Base-by-base conservation (phyloP, 2,113 vertebrate genomes). In the Rhineura floridana region DNA sequence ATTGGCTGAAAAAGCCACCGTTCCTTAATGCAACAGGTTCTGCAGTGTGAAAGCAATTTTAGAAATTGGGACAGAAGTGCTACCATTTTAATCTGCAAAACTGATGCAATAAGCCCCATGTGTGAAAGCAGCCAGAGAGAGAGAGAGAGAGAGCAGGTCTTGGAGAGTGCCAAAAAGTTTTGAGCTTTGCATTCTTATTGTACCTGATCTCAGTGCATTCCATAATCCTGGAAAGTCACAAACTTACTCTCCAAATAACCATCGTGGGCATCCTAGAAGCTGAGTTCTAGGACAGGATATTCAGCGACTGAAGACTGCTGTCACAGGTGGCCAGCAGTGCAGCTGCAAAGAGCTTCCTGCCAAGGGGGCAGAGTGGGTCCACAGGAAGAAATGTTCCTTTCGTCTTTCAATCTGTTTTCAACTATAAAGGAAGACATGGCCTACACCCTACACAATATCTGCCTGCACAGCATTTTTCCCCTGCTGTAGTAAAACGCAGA, bases 231-330 rank as follows among this genome's bases (percentile, higher is more conserved):
- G 95, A 96, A 96, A 97, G 95, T 95, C 94, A 95, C 95, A 96
- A 59, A 92, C 89, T 94, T 95, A 89, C 94, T 86, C 94, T 94
- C 89, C 93, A 93, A 95, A 94, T 82, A 94, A 92, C 94, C 69
- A 87, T 90, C 91, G 90, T 93, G 95, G 93, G 93, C 88, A 94
- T 94, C 92, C 94, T 95, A 93, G 93, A 94, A 92, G 92, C 92
- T 17, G 85, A 96, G 90, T 93, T 85, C 44, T 95, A 88, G 93
- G 96, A 97, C 98, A 98, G 98, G 98, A 99, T 97, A 98, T 99
- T 98, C 98, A 97, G 97, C 97, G 97, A 98, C 98, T 98, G 96
- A 98, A 91, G 30, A 30, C 94, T 91, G 93, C 95, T 96, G 97
- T 98, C 97, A 97, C 97, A 97, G 97, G 96, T 97, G 97, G 96